Base-by-base conservation (phyloP, 2,797 vertebrate species). In the Neopelma chrysocephalum region DNA sequence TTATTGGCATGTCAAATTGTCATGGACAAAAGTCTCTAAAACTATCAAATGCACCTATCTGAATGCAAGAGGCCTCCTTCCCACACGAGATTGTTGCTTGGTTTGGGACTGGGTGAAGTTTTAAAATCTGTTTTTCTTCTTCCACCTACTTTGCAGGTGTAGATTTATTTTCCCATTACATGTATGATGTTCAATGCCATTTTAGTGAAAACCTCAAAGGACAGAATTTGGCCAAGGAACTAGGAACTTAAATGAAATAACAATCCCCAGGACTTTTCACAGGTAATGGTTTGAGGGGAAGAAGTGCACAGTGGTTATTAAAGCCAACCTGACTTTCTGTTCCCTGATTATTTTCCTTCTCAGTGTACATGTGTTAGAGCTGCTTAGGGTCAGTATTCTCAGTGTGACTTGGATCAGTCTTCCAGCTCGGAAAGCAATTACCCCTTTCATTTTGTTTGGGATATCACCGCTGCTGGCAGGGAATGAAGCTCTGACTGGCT, bases 271-370 rank as follows among this genome's bases (percentile, higher is more conserved):
- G 34, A 87, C 71, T 78, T 89, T 45, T 60, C 68, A 32, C 27
- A 68, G 90, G 86, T 73, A 80, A 60, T 77, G 34, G 53, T 80
- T 25, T 54, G 69, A 82, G 75, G 53, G 56, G 60, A 83, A 61
- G 64, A 87, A 79, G 47, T 75, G 50, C 68, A 31, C 4, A 3
- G 27, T 85, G 79, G 68, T 89, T 82, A 29, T 81, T 92, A 82
- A 86, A 91, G 53, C 50, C 2, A 40, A 45, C 45, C 36, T 73
- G 79, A 29, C 68, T 93, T 92, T 82, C 36, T 48, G 65, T 81
- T 95, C 48, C 32, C 60, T 92, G 81, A 87, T 92, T 93, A 60
- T 85, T 94, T 92, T 91, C 38, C n/a, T 69, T 70, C 53, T 82
- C 1, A 0, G 40, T 38, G 18, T 62, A 56, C 71, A 61, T 0